Evolutionary conservation across 1,140 invertebrate genomes (phyloP).

Genomic region (Drosophila sproati): DNA sequence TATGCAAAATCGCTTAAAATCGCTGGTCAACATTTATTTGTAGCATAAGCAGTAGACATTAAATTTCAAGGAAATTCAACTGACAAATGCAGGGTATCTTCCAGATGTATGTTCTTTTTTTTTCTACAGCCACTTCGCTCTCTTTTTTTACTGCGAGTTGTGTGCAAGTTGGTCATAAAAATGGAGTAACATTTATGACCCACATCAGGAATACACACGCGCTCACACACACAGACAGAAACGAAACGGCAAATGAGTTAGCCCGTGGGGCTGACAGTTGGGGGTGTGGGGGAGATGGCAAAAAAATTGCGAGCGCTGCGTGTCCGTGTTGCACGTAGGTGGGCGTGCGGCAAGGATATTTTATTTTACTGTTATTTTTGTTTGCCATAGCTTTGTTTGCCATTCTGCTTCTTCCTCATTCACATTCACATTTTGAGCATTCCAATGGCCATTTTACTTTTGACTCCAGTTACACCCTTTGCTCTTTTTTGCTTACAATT

Average conservation of each 20-base stretch:
- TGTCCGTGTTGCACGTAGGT: slow-evolving; percentile 29
- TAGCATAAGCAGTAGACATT: too few species aligned
- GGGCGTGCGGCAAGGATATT: slow-evolving; percentile 64
- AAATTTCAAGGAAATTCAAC: neutral
- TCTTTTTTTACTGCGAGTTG: slow-evolving; percentile 44
- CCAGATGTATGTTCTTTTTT: slow-evolving; percentile 20
- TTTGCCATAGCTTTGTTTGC: slow-evolving; percentile 43
- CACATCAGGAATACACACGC: slow-evolving; percentile 60
- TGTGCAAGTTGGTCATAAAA: slow-evolving; percentile 82
- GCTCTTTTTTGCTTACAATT: slow-evolving; percentile 20
- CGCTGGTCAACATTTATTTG: too few species aligned
- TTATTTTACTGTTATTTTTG: slow-evolving; percentile 70
- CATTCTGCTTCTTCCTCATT: slow-evolving; percentile 14
- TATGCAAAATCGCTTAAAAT: neutral
- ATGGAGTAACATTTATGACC: slow-evolving; percentile 83
- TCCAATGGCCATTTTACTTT: slow-evolving; percentile 44
- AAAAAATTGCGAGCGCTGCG: slow-evolving; percentile 43
- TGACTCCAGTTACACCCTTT: slow-evolving; percentile 58
- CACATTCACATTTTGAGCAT: slow-evolving; percentile 11
- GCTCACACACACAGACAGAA: slow-evolving; percentile 23
- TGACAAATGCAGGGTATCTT: neutral
- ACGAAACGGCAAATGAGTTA: slow-evolving; percentile 38
- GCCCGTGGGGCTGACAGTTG: neutral
- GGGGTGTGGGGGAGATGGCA: neutral
- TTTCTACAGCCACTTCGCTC: slow-evolving; percentile 8